These are phyloP conservation scores for Mycalesis mineus DNA, from an alignment of 2,888 invertebrate genomes.

Conservation along the genomic window DNA sequence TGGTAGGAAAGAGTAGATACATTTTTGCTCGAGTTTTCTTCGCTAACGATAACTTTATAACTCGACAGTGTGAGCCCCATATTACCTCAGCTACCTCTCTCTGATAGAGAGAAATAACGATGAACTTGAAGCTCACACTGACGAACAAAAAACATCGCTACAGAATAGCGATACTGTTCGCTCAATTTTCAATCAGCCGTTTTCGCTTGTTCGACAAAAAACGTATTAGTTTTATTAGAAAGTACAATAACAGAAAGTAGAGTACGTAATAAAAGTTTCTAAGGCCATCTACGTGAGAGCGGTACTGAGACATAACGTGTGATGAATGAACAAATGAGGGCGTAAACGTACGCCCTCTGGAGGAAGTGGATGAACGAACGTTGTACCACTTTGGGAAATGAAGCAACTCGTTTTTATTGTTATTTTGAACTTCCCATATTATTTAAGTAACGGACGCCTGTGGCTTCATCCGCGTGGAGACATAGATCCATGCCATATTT, in stretches of 20 bases:
- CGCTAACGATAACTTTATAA: too few species aligned
- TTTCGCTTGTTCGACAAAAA: constrained; percentile 26
- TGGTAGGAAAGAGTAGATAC: too few species aligned
- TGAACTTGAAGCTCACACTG: too few species aligned
- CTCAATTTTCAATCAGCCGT: constrained; percentile 7
- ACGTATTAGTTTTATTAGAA: constrained; percentile 27
- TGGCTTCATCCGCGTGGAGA: too few species aligned
- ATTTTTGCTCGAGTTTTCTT: too few species aligned
- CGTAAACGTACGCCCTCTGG: constrained; percentile 34
- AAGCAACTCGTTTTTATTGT: constrained; percentile 47
- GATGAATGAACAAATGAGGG: constrained; percentile 55
- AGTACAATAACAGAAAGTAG: constrained; percentile 55
- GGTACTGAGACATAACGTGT: constrained; percentile 63
- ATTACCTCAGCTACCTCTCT: too few species aligned
- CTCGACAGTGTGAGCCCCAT: too few species aligned
- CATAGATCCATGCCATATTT: too few species aligned
- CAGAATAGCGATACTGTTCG: too few species aligned
- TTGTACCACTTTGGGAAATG: constrained; percentile 56
- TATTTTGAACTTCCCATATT: constrained; percentile 38
- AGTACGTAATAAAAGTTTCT: constrained; percentile 60
- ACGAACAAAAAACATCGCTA: too few species aligned
- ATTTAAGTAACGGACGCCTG: too few species aligned
- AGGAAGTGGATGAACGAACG: constrained; percentile 49
- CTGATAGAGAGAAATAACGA: too few species aligned
- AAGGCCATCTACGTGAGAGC: constrained; percentile 55